Base-by-base conservation (phyloP, 2,888 invertebrate genomes). In the Hermaeophaga mercurialis region DNA sequence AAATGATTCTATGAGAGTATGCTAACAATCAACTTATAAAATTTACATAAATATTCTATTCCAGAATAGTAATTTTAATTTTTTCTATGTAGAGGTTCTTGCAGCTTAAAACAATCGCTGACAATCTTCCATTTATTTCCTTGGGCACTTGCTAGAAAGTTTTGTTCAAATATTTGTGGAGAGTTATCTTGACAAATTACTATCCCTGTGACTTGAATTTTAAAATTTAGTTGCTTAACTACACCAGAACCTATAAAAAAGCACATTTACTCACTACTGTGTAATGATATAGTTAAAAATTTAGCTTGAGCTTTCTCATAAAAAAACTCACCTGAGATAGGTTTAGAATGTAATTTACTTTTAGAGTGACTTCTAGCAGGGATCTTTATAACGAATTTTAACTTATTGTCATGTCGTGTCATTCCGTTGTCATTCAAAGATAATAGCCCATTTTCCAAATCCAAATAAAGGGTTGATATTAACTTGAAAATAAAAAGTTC, bases 81-180 rank as follows among this genome's bases (percentile, higher is more conserved):
- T 56, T 48, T 48, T 4, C 45, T 17, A 38, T 31, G 56, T 6
- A 75, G 65, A n/a, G 76, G 74, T 66, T 78, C 91, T 80, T 92
- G 90, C 66, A 91, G 81, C 71, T 95, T 82, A 70, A 93, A 94
- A 68, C 89, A 89, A 73, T 96, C 95, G 36, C 90, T 91, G 8
- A 91, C 92, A 65, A 96, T 91, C 79, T 95, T 95, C 95, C 95
- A 96, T 73, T 94, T 94, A 64, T 92, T 91, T 11, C 87, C 91
- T 61, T 90, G 86, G 3, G 92, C 91, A 0, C 94, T 93, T 48
- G 96, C 86, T 18, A 94, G 81, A 73, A 96, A 95, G 28, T 88
- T 90, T 77, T 96, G 93, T 70, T 89, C 88, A 70, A 93, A 94
- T 0, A 86, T 83, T 69, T 88, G 87, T 12, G 82, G 71, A 1